Evolutionary conservation across 2,113 vertebrate species (phyloP), one percentile per base, ranked within the genome.

Genomic region (Hippocampus comes): DNA sequence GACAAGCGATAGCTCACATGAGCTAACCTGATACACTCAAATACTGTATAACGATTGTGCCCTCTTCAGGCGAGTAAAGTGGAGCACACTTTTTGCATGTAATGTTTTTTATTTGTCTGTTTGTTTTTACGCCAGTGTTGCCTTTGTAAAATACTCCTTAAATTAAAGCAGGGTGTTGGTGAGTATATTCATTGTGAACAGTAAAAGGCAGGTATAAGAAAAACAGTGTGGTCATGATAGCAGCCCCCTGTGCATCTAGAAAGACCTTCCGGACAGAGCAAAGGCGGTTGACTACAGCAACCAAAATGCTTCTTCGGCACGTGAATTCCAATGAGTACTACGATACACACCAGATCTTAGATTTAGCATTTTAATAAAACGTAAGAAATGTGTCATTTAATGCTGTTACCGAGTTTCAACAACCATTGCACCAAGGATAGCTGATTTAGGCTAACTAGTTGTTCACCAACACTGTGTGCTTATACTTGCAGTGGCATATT

Each of bases 161-260:
- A n/a, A 56, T 56, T 11, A 56, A 23, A 56, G 23, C 4, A 55
- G 9, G 1, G 53, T 5, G 53, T 21, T 53, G 8, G 8, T 0
- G 1, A 9, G 51, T 53, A 20, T 60, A 2, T 15, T 14, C 23
- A 30, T 10, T 59, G 14, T 17, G 11, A 30, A 27, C 1, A 14
- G 5, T 10, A 42, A 64, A 65, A 15, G 41, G 12, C 63, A 48
- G 17, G 1, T 15, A 64, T 21, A 25, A 66, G 11, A 7, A 63
- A 34, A 82, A 64, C 76, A 69, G 68, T 67, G 80, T 78, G 70
- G 77, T 72, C 79, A 85, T 79, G 76, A 75, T 78, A 78, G 79
- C 71, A 21, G 74, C 57, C 9, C 64, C 67, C 48, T 69, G 86
- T 84, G 86, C 80, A 68, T 82, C 86, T 71, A 73, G 81, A 88